Evolutionary conservation across 2,888 invertebrate genomes (phyloP).

Genomic region (Drepana falcataria): DNA sequence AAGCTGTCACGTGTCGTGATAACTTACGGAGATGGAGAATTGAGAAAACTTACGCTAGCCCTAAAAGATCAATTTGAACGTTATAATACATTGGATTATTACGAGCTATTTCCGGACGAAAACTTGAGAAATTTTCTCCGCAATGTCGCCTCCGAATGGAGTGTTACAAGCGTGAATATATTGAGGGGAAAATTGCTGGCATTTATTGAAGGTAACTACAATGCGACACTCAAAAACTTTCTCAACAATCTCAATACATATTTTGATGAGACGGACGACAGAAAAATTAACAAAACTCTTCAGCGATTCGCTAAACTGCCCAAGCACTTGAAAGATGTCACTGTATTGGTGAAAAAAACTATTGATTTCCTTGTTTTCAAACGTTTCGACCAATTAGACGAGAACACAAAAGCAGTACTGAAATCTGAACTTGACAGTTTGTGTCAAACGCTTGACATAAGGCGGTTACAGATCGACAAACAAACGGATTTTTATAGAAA

Average conservation of each 20-base stretch:
- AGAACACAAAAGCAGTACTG: not conserved
- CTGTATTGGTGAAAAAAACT: not conserved
- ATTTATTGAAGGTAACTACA: not conserved
- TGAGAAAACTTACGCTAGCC: not conserved
- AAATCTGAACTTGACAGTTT: not conserved
- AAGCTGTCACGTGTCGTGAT: not conserved
- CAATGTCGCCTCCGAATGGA: not conserved
- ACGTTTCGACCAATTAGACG: not conserved
- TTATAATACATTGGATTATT: not conserved
- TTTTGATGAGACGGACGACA: not conserved
- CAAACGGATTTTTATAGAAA: not conserved
- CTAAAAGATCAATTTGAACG: not conserved
- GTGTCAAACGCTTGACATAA: not conserved
- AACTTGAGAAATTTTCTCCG: not conserved
- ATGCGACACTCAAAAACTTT: not conserved
- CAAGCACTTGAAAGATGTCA: not conserved
- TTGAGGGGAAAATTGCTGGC: not conserved
- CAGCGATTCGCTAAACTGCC: not conserved
- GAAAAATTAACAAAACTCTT: not conserved
- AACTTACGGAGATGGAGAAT: not conserved
- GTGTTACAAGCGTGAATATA: not conserved
- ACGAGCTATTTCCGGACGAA: not conserved
- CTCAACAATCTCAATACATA: not conserved
- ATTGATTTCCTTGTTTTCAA: not conserved
- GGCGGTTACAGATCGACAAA: not conserved